phyloP scores from a whole-genome alignment of 1,140 invertebrate species.

The Metopolophium dirhodum region DNA sequence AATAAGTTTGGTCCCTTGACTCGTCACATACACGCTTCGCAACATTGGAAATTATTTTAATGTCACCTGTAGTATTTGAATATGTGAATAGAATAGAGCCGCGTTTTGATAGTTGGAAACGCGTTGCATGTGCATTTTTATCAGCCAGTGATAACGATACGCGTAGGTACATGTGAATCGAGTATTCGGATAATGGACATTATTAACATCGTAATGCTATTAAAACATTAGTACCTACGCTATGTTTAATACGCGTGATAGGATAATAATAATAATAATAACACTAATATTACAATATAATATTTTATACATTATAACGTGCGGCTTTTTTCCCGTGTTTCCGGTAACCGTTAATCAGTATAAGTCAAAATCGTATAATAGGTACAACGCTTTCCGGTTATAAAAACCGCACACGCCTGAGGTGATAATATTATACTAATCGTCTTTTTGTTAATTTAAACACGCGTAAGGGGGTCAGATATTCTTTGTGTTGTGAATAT shows the following conservation, averaged over 20 bases:
- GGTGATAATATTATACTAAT: neutral
- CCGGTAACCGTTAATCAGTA: neutral
- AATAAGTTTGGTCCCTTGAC: too few species aligned
- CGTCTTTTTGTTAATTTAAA: constrained; percentile 15
- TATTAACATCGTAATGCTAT: neutral
- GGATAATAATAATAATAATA: too few species aligned
- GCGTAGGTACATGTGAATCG: too few species aligned
- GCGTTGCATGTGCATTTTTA: too few species aligned
- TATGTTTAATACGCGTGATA: neutral
- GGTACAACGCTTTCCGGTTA: neutral
- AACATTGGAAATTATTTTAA: too few species aligned
- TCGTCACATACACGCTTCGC: too few species aligned
- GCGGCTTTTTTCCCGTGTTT: neutral
- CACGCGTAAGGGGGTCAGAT: neutral
- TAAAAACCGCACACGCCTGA: neutral
- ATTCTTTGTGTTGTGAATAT: neutral
- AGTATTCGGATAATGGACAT: too few species aligned
- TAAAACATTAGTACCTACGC: neutral
- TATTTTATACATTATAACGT: neutral
- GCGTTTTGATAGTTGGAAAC: too few species aligned
- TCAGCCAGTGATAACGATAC: too few species aligned
- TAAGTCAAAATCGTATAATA: neutral
- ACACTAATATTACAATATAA: too few species aligned
- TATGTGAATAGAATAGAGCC: too few species aligned
- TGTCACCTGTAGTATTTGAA: too few species aligned